Base-by-base conservation (phyloP, 1,140 invertebrate species). In the Zaprionus tsacasi region DNA sequence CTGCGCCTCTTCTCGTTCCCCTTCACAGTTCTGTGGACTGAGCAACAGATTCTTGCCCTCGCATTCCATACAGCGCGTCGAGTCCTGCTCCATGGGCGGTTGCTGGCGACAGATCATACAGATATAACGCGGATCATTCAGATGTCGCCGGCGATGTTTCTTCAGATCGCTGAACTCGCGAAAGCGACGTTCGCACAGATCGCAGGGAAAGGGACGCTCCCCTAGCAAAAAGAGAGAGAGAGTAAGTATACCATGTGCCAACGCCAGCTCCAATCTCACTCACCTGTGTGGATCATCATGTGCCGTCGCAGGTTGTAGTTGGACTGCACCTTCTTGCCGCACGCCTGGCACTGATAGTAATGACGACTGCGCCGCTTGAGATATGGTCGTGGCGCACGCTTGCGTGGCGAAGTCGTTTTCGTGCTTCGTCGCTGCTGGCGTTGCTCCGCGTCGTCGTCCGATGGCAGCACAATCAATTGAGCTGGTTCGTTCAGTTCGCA, bases 111-210 rank as follows among this genome's bases (percentile, higher is more conserved):
- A 92, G 54, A 92, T 87, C 91, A 92, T 92, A 82, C 96, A 96
- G 13, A 94, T 93, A 86, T 95, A 96, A 7, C 94, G 93, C 15
- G 93, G 92, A 66, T 94, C 93, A 17, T 94, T 93, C 0, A 93
- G 93, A 76, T 95, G 95, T 6, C 92, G 93, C 6, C 94, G 77
- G 5, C 93, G 92, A 80, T 95, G 94, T 57, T 93, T 92, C 6
- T 92, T 93, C 1, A 94, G 73, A 59, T 94, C 93, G 17, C 92
- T 93, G 56, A 92, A 93, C 55, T 94, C 94, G 1, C 94, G 93
- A 83, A 95, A 95, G 10, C 93, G 93, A 15, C 94, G 93, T 1
- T 93, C 93, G 81, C 95, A 96, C n/a, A 93, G 61, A 61, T 93
- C 93, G 38, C 93, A 93, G 0, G 79, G 89, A 77, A 92, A 93